Conservation (phyloP, 92 coral and sea anemone genomes). For the Siderastrea radians region DNA sequence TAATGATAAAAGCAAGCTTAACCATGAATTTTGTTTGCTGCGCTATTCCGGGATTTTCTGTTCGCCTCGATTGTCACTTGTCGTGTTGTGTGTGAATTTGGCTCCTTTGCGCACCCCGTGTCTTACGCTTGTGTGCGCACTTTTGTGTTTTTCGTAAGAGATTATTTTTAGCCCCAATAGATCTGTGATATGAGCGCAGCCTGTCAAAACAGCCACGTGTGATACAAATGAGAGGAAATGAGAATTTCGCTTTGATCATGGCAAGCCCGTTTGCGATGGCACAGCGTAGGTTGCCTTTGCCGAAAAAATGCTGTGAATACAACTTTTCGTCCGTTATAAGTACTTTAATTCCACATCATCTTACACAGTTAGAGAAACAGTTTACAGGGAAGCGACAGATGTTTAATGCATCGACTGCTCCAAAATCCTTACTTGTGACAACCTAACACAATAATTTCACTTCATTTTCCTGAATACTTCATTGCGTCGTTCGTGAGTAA, state of each 20-base stretch:
- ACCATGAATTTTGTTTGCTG: background rate
- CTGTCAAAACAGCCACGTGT: background rate
- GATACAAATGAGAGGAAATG: background rate
- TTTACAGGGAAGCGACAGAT: background rate
- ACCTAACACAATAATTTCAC: background rate
- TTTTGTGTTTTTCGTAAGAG: background rate
- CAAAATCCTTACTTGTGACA: background rate
- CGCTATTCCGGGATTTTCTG: background rate
- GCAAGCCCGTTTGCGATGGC: too few species aligned
- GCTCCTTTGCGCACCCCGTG: background rate
- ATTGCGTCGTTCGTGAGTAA: background rate
- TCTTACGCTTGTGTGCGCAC: background rate
- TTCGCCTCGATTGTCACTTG: background rate
- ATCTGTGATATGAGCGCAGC: background rate
- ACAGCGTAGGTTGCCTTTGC: too few species aligned
- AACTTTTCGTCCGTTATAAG: background rate
- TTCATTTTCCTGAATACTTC: background rate
- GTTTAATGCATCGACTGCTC: background rate
- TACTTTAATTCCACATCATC: background rate
- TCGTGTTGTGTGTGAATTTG: too few species aligned
- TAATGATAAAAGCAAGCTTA: background rate
- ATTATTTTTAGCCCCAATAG: constrained; percentile 16
- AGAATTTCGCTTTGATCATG: constrained; percentile 2
- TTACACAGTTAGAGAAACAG: background rate
- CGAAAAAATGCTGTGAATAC: too few species aligned